Evolutionary conservation across 2,113 vertebrate species (phyloP), one percentile per base, ranked within the genome.

Genomic region (Mirounga angustirostris): DNA sequence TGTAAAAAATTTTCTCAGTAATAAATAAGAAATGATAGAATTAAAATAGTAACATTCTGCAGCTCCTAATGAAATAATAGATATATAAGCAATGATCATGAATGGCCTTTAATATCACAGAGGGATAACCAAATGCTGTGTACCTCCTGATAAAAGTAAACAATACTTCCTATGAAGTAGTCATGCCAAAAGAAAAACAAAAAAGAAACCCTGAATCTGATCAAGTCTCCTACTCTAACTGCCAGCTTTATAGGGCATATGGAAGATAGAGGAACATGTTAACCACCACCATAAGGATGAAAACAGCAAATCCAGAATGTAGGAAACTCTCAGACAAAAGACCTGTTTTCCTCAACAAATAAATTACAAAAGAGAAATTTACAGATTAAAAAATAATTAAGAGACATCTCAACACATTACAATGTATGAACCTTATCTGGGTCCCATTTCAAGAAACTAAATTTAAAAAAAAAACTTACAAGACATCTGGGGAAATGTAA

Each of bases 301-400:
- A 81, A 89, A 46, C 46, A 82, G 65, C 82, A 95, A 82, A 94
- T 78, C 36, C 19, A 94, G 28, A 82, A 67, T 30, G 9, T 61
- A 59, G 58, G 46, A 58, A 63, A 46, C 18, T 22, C 30, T 30
- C 15, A 43, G 30, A 79, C 83, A 61, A 86, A 92, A 91, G 56
- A 90, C 7, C 43, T 50, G 15, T 50, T 93, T 92, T 52, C 59
- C n/a, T 81, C 30, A 92, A 91, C 33, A 95, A 94, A 84, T 73
- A 94, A 74, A 91, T 0, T 56, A 7, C 24, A 82, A 82, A 33
- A 56, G 65, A 95, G 28, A 95, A 67, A 74, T 2, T 19, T 71
- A 83, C 4, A 88, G 40, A 80, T 33, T 87, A 69, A 86, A 86
- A 92, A 5, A 92, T 26, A 92, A 11, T 58, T 95, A n/a, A 74